Percentiles rank a stretch among this genome's conserved stretches.
phyloP scores from a whole-genome alignment of 2,797 vertebrate genomes.

The Anisognathus igniventris region DNA sequence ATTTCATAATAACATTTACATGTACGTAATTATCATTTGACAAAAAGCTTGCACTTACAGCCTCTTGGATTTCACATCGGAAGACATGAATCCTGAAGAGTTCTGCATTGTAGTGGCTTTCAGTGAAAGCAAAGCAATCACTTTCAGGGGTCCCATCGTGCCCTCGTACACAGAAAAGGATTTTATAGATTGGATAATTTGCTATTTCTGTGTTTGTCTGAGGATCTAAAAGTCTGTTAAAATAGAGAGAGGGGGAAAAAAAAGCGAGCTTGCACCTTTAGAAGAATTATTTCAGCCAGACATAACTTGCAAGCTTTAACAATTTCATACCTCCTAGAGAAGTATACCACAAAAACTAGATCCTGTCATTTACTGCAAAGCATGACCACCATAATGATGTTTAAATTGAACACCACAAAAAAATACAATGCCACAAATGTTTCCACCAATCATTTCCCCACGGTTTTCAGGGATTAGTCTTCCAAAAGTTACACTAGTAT shows the following conservation, averaged over 20 bases:
- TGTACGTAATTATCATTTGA: background rate
- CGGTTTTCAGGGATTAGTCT: background rate
- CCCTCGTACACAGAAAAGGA: constrained; percentile 96
- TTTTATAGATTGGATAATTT: constrained; percentile 98
- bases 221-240: constrained; percentile 89
- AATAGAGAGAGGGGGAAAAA: background rate
- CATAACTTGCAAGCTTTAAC: background rate
- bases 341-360: background rate
- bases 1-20: background rate
- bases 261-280: background rate
- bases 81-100: constrained; percentile 99
- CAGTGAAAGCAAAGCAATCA: constrained; percentile 98
- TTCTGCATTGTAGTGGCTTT: constrained; percentile 97
- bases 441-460: background rate
- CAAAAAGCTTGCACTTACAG: constrained; percentile 80
- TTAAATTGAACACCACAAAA: background rate
- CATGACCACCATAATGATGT: background rate
- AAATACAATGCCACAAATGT: background rate
- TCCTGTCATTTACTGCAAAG: background rate
- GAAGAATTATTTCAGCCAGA: background rate
- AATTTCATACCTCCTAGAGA: background rate
- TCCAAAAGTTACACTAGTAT: background rate
- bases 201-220: constrained; percentile 92
- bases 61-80: constrained; percentile 98
- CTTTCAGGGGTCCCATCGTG: constrained; percentile 94